These are phyloP conservation scores for Enteromius trimaculatus DNA, from an alignment of 2,797 vertebrate genomes.

Conservation along the genomic window DNA sequence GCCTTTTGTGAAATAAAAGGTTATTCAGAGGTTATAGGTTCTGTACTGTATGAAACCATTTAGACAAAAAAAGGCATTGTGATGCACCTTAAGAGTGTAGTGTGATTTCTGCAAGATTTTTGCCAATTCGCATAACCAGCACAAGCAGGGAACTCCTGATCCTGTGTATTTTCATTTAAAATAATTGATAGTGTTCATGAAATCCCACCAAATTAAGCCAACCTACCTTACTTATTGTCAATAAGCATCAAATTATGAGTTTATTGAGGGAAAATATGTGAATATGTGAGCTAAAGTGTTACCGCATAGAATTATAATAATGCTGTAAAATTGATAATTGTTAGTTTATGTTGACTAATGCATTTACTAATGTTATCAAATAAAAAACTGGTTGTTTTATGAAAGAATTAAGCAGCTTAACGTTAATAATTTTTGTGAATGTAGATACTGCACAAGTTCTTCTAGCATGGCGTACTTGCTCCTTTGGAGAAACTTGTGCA, in stretches of 20 bases:
- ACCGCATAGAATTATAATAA: too few relatives aligned
- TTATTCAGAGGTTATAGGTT: too few relatives aligned
- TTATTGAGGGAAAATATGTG: too few relatives aligned
- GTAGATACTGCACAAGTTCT: neutral
- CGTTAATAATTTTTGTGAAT: neutral
- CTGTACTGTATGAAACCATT: too few relatives aligned
- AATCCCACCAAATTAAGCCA: too few relatives aligned
- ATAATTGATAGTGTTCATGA: neutral
- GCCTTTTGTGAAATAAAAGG: too few relatives aligned
- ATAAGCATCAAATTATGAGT: neutral
- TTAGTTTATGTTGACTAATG: neutral
- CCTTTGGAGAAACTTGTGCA: constrained; percentile 92
- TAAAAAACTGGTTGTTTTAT: neutral
- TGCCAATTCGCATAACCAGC: neutral
- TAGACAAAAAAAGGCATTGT: too few relatives aligned
- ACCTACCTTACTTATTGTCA: too few relatives aligned
- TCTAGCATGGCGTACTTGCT: constrained; percentile 78
- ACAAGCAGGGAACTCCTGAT: neutral
- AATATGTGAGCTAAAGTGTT: too few relatives aligned
- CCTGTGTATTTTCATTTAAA: neutral
- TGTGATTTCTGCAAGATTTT: neutral
- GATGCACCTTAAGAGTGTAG: too few relatives aligned
- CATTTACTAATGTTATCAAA: neutral
- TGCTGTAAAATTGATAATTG: neutral
- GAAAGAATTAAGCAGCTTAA: neutral